phyloP scores from a whole-genome alignment of 37 sponge, comb jelly and placozoan genomes.

The Axinella damicornis region DNA sequence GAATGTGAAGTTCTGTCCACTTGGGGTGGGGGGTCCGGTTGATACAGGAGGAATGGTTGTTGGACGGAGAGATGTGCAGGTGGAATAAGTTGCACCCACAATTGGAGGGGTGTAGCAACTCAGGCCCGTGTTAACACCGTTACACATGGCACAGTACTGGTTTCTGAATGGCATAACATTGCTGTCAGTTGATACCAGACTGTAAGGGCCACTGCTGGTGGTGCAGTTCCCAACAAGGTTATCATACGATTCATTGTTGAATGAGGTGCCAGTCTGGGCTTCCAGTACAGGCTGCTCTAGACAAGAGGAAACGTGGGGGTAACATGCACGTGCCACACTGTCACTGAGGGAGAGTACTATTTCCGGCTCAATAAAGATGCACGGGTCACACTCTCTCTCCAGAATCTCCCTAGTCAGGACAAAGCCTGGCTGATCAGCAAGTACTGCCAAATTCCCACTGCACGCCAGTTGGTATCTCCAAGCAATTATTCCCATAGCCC shows the following conservation, averaged over 20 bases:
- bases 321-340: slow-evolving; percentile 2
- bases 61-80: not conserved
- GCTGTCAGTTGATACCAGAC: not conserved
- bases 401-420: not conserved
- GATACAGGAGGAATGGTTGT: too few species aligned
- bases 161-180: not conserved
- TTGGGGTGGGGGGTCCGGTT: too few species aligned
- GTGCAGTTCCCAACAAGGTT: not conserved
- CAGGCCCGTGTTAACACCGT: not conserved
- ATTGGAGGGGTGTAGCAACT: too few species aligned
- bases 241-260: not conserved
- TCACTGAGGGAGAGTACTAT: not conserved
- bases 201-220: slow-evolving; percentile 2
- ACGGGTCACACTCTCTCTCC: not conserved
- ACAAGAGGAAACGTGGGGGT: not conserved
- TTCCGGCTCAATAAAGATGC: not conserved
- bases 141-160: slow-evolving; percentile 12
- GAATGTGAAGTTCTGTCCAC: too few species aligned
- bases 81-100: not conserved
- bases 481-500: not conserved
- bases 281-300: not conserved
- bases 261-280: too few species aligned
- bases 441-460: not conserved
- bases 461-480: slow-evolving; percentile 26
- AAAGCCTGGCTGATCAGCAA: not conserved